phyloP scores from a whole-genome alignment of 2,113 vertebrate species.

The Suricata suricatta region DNA sequence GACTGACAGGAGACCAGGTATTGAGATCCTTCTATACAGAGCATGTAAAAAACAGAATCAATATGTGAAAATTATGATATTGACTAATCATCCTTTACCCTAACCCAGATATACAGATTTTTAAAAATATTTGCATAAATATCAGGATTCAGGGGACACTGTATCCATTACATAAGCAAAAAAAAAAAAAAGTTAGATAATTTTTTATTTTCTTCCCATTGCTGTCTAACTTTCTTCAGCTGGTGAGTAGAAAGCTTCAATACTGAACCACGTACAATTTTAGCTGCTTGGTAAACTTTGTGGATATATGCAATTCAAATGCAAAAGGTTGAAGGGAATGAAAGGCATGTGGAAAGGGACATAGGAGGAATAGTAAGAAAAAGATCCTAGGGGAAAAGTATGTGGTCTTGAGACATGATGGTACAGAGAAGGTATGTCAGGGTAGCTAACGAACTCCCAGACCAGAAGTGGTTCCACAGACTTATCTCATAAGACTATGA shows the following conservation, averaged over 20 bases:
- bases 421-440: not conserved
- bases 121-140: not conserved
- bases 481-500: not conserved
- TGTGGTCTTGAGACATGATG: not conserved
- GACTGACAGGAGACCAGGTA: not conserved
- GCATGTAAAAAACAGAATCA: conserved; percentile 19
- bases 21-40: conserved; percentile 14
- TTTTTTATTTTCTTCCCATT: conserved; percentile 35
- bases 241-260: not conserved
- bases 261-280: not conserved
- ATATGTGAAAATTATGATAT: not conserved
- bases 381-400: not conserved
- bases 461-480: not conserved
- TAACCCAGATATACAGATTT: conserved; percentile 30
- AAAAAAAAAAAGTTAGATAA: not conserved
- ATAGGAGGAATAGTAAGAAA: not conserved
- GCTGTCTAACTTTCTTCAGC: conserved; percentile 29
- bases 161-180: not conserved
- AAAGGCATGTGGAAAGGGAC: not conserved
- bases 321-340: not conserved
- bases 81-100: conserved; percentile 6
- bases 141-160: not conserved
- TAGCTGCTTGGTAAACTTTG: not conserved
- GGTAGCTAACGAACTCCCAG: not conserved
- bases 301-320: not conserved